A percentile compares a stretch with the other conserved stretches of the same genome.
Conservation (phyloP, 2,113 vertebrate genomes). For the Anhinga anhinga region DNA sequence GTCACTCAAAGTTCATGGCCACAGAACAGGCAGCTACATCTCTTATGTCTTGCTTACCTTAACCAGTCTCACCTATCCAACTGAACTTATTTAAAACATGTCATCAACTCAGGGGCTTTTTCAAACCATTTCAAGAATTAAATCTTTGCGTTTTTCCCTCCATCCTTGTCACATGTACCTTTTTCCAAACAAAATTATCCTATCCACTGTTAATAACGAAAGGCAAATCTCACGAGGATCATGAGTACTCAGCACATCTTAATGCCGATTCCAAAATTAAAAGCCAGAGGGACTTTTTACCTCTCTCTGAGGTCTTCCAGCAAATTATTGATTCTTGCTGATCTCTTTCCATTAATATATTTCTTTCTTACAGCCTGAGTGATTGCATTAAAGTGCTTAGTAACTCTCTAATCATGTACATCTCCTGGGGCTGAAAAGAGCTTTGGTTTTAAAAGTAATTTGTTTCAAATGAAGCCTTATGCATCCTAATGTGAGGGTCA, state of each 20-base stretch:
- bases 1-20: neutral
- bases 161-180: neutral
- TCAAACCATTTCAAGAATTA: neutral
- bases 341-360: constrained; percentile 23
- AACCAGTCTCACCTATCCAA: neutral
- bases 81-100: neutral
- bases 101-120: neutral
- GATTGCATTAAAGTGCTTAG: neutral
- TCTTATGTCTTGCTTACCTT: neutral
- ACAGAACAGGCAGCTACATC: neutral
- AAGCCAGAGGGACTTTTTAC: neutral
- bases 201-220: neutral
- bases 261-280: neutral
- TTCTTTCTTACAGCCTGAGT: neutral
- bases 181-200: neutral
- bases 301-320: neutral
- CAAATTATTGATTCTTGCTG: constrained; percentile 22
- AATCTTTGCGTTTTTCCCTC: neutral
- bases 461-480: constrained; percentile 14
- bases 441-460: constrained; percentile 24
- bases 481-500: neutral
- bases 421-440: neutral
- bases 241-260: neutral
- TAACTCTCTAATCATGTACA: constrained; percentile 19
- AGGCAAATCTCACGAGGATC: neutral